These are phyloP conservation scores for Anguilla marmorata DNA, from an alignment of 2,797 vertebrate genomes.

Conservation along the genomic window DNA sequence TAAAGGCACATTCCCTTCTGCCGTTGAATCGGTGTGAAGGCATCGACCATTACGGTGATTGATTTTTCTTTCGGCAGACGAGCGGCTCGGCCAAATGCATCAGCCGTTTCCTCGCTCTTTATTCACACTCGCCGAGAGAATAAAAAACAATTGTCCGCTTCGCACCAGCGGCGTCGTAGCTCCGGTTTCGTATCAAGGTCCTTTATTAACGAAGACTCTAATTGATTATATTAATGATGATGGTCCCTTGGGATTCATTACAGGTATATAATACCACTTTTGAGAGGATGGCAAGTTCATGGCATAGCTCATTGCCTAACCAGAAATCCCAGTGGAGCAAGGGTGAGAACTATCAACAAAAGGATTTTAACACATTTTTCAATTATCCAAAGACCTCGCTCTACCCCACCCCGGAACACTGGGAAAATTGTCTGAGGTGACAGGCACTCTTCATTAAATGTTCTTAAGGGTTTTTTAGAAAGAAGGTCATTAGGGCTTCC, in stretches of 20 bases:
- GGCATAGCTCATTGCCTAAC: constrained; percentile 43
- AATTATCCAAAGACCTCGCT: constrained; percentile 44
- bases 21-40: constrained; percentile 46
- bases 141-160: constrained; percentile 35
- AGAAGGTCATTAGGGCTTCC: constrained; percentile 24
- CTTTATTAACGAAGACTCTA: constrained; percentile 47
- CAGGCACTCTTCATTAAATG: constrained; percentile 27
- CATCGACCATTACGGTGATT: constrained; percentile 56
- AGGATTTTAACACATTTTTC: constrained; percentile 46
- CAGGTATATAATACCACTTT: constrained; percentile 37
- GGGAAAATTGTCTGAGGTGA: constrained; percentile 28
- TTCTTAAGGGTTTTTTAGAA: constrained; percentile 20
- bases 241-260: constrained; percentile 48
- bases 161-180: constrained; percentile 33
- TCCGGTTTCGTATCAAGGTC: constrained; percentile 35
- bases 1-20: constrained; percentile 47
- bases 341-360: constrained; percentile 32
- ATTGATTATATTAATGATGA: constrained; percentile 48
- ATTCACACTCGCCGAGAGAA: constrained; percentile 47
- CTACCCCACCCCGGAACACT: constrained; percentile 5
- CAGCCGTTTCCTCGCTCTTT: constrained; percentile 48
- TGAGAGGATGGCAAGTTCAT: constrained; percentile 41
- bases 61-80: constrained; percentile 51
- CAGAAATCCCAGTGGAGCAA: constrained; percentile 41
- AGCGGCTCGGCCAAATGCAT: constrained; percentile 46